Conservation (phyloP, 2,113 vertebrate genomes). For the Aviceda subcristata region DNA sequence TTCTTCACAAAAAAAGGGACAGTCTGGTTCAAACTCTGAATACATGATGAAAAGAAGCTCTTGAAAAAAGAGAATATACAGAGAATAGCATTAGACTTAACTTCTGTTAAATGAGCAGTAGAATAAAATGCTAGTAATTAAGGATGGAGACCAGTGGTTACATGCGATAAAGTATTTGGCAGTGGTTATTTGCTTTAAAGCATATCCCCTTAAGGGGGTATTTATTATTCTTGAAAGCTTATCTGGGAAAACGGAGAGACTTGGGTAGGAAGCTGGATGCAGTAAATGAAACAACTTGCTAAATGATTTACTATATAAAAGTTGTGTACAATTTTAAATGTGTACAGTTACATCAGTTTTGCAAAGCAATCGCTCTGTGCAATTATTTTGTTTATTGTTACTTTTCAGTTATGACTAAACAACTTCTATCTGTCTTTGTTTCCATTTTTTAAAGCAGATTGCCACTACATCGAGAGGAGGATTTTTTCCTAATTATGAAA, state of each 20-base stretch:
- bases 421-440: neutral
- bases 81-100: neutral
- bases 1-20: neutral
- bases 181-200: constrained; percentile 59
- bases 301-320: constrained; percentile 34
- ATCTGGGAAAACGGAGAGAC: constrained; percentile 32
- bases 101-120: neutral
- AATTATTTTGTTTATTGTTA: neutral
- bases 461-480: neutral
- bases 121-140: constrained; percentile 40
- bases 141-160: constrained; percentile 36
- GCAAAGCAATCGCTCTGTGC: neutral
- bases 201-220: constrained; percentile 35
- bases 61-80: neutral
- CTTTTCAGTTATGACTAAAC: neutral
- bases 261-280: constrained; percentile 1
- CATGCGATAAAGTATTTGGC: constrained; percentile 58
- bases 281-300: constrained; percentile 20
- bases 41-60: neutral
- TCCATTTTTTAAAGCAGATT: neutral
- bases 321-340: constrained; percentile 36
- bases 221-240: constrained; percentile 57
- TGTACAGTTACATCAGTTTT: constrained; percentile 22
- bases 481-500: neutral
- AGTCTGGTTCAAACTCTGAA: constrained; percentile 15